phyloP scores from a whole-genome alignment of 2,113 vertebrate species.

The Corythoichthys haematopterus region DNA sequence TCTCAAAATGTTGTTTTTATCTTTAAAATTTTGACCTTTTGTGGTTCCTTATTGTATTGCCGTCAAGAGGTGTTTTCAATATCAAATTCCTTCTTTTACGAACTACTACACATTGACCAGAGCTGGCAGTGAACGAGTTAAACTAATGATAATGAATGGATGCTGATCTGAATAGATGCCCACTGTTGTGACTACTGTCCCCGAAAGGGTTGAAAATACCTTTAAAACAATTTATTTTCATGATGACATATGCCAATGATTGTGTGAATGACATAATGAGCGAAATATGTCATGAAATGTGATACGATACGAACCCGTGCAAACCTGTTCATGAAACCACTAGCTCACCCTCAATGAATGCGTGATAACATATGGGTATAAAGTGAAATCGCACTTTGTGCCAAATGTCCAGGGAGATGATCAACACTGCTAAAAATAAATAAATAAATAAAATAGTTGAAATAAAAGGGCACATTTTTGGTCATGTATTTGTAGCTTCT shows the following conservation, averaged over 20 bases:
- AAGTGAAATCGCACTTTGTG: background rate
- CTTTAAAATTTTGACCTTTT: too few species aligned
- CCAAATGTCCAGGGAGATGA: background rate
- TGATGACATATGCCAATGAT: background rate
- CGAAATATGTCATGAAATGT: background rate
- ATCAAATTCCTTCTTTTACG: too few species aligned
- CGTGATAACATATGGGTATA: background rate
- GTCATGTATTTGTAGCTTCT: background rate
- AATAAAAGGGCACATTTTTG: slow-evolving; percentile 1
- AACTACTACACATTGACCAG: too few species aligned
- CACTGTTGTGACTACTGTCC: too few species aligned
- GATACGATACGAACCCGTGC: background rate
- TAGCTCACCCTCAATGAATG: background rate
- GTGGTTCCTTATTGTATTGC: too few species aligned
- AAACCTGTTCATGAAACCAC: background rate
- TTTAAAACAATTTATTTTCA: background rate
- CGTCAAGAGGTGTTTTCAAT: too few species aligned
- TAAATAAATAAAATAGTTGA: background rate
- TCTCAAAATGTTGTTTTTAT: too few species aligned
- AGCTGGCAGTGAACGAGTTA: too few species aligned
- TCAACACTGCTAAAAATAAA: background rate
- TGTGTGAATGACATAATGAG: background rate
- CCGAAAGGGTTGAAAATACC: background rate
- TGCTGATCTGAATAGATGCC: too few species aligned
- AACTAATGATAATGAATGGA: too few species aligned